Evolutionary conservation across 1,140 invertebrate genomes (phyloP), one percentile per base, ranked within the genome.

Genomic region (Megalonaias nervosa): DNA sequence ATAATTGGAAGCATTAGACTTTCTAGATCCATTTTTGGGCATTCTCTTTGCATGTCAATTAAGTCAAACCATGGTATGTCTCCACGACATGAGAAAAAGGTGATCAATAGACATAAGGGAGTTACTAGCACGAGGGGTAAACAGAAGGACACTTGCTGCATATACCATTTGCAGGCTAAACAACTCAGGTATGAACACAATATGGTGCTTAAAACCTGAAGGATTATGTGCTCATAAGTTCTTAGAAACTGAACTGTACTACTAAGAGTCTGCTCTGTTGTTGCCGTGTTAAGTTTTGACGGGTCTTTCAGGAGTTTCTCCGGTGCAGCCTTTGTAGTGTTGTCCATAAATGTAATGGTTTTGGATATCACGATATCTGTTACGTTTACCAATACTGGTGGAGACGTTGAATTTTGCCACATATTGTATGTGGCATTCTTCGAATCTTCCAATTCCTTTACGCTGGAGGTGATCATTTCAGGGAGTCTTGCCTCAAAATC

Each of bases 141-240:
- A 26, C 82, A 80, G 58, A 85, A 85, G 17, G 81, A 73, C 4
- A 80, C 6, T 1, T 62, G 60, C 65, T 85, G 83, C 80, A 85
- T 81, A 62, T 79, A 74, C 55, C 85, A 75, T 60, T 84, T 81
- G 60, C 85, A 87, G 2, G 85, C 81, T 38, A 84, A 79, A 71
- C 65, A 69, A 68, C 58, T 48, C 48, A 71, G 31, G 68, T 77
- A 84, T 23, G 71, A 59, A 61, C 77, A 80, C 15, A 85, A 26
- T 14, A 75, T 38, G 2, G 65, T 71, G 13, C 48, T 67, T 4
- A 71, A 57, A 12, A 75, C 67, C 26, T 82, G 75, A 48, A 48
- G 19, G 0, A n/a, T 12, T 31, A 62, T 17, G 23, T 62, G 62
- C 19, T n/a, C 26, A 31, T 48, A 31, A 31, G 61, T 0, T 38